A percentile compares a stretch with the other conserved stretches of the same genome.
These are phyloP conservation scores for Lymantria dispar DNA, from an alignment of 2,888 invertebrate genomes.

Conservation along the genomic window DNA sequence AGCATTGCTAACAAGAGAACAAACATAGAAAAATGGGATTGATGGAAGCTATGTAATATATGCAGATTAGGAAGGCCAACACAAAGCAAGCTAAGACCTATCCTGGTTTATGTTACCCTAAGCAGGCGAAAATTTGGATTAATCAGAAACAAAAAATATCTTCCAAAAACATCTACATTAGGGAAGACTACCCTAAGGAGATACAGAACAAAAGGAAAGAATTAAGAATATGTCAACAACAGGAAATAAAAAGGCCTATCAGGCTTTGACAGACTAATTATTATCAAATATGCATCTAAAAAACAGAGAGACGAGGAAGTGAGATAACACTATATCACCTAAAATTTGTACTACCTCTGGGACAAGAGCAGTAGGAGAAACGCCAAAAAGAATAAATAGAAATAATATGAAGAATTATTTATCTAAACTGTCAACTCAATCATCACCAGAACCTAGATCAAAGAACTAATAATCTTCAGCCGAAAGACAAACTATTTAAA, in stretches of 20 bases:
- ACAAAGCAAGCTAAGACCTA: slow-evolving; percentile 3
- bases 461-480: too few species aligned
- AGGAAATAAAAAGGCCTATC: slow-evolving; percentile 5
- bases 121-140: slow-evolving; percentile 8
- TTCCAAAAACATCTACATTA: slow-evolving; percentile 5
- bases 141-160: slow-evolving; percentile 4
- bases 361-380: background rate
- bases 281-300: background rate
- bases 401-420: too few species aligned
- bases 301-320: background rate
- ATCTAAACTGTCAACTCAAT: too few species aligned
- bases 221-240: slow-evolving; percentile 2
- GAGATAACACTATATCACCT: background rate
- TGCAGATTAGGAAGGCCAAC: background rate
- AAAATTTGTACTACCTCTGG: too few species aligned
- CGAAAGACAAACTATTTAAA: too few species aligned
- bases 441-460: too few species aligned
- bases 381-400: too few species aligned
- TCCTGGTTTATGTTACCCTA: slow-evolving; percentile 4
- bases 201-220: slow-evolving; percentile 7
- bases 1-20: background rate
- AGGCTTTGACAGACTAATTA: slow-evolving; percentile 4
- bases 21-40: background rate
- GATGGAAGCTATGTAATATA: slow-evolving; percentile 4
- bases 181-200: slow-evolving; percentile 12